These are phyloP conservation scores for Polyommatus iphigenia DNA, from an alignment of 2,888 invertebrate species.

Conservation along the genomic window DNA sequence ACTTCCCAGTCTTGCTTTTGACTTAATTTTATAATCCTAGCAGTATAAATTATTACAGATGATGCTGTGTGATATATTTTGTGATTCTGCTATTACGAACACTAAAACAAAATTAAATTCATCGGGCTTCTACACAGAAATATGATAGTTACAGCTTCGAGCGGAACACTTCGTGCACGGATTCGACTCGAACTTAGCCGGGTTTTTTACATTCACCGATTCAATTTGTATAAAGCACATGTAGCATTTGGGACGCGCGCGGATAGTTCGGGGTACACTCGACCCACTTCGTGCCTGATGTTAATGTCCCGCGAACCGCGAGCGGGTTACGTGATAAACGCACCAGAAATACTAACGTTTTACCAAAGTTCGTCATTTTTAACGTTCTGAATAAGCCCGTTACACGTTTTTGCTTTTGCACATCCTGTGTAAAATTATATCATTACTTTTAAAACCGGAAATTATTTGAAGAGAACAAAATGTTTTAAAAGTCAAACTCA, in stretches of 20 bases:
- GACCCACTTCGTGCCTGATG: slow-evolving; percentile 2
- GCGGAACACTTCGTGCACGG: background rate
- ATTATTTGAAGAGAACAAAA: too few relatives aligned
- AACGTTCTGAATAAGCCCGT: background rate
- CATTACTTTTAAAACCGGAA: too few relatives aligned
- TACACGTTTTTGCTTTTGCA: background rate
- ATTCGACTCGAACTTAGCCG: background rate
- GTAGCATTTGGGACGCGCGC: background rate
- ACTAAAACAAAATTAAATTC: background rate
- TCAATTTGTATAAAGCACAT: background rate
- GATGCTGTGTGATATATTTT: background rate
- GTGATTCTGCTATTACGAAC: background rate
- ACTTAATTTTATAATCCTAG: too few relatives aligned
- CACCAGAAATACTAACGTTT: background rate
- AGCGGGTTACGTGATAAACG: background rate
- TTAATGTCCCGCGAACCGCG: background rate
- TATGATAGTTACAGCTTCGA: too few relatives aligned
- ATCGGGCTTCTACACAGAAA: too few relatives aligned
- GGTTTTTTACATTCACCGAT: background rate
- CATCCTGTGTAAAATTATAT: too few relatives aligned
- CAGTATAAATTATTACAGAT: background rate
- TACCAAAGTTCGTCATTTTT: background rate
- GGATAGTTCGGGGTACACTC: background rate
- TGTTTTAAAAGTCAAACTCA: too few relatives aligned
- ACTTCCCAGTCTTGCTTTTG: too few relatives aligned